phyloP scores from a whole-genome alignment of 2,797 vertebrate species.

The Leptodactylus fallax region DNA sequence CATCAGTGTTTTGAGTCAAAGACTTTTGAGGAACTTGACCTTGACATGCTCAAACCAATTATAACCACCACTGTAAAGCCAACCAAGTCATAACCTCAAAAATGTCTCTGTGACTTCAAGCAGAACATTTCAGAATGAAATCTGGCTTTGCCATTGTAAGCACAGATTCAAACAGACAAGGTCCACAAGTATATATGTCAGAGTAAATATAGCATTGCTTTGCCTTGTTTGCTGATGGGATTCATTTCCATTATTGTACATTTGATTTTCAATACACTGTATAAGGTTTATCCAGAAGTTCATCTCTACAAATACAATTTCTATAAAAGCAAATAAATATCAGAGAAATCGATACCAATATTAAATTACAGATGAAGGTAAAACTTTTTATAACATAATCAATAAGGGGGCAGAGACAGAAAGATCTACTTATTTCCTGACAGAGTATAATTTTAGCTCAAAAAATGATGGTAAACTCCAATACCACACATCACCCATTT shows the following conservation, averaged over 20 bases:
- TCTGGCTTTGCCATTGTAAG: conserved; percentile 8
- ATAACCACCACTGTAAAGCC: conserved; percentile 10
- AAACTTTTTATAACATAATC: conserved; percentile 3
- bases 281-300: not conserved
- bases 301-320: not conserved
- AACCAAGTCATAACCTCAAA: conserved; percentile 9
- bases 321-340: not conserved
- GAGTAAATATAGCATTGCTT: conserved; percentile 6
- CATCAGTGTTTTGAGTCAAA: not conserved
- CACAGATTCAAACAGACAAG: not conserved
- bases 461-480: not conserved
- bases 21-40: conserved; percentile 4
- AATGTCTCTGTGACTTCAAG: conserved; percentile 23
- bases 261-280: not conserved
- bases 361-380: not conserved
- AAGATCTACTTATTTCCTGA: not conserved
- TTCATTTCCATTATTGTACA: not conserved
- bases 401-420: not conserved
- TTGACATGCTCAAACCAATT: conserved; percentile 14
- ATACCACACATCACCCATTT: not conserved
- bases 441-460: not conserved
- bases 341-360: not conserved
- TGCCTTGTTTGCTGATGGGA: conserved; percentile 17
- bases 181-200: not conserved
- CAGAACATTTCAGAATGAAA: conserved; percentile 25